Conservation (phyloP, 2,113 vertebrate genomes). For the Caranx melampygus region DNA sequence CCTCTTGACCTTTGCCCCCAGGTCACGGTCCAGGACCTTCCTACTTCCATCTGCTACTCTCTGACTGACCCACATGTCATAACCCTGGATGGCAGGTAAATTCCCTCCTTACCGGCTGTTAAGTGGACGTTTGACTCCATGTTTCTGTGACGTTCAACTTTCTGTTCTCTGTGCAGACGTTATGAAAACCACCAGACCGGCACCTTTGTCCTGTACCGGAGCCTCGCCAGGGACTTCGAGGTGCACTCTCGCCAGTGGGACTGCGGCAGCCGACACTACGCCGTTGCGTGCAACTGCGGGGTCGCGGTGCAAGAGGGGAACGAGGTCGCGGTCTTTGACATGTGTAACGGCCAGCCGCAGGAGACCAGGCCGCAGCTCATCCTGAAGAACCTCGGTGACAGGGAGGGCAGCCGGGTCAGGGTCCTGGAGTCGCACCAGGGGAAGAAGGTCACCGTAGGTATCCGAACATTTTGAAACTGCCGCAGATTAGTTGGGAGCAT, state of each 20-base stretch:
- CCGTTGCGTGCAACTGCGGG: constrained; percentile 81
- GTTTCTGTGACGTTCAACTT: background rate
- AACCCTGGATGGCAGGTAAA: constrained; percentile 87
- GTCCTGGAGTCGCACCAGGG: constrained; percentile 85
- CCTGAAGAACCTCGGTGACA: constrained; percentile 62
- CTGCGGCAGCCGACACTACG: constrained; percentile 78
- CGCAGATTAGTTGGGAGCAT: background rate
- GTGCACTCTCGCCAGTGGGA: constrained; percentile 86
- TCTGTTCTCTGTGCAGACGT: constrained; percentile 59
- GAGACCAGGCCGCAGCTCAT: constrained; percentile 78
- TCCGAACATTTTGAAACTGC: constrained; percentile 52
- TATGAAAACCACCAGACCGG: constrained; percentile 83
- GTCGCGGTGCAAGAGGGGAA: constrained; percentile 77
- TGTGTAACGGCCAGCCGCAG: constrained; percentile 81
- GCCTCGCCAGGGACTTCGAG: constrained; percentile 74
- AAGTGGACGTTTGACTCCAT: background rate
- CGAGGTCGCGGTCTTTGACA: constrained; percentile 81
- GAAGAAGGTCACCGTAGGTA: constrained; percentile 88
- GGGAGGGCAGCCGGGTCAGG: constrained; percentile 59
- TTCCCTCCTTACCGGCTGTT: background rate
- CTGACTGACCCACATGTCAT: constrained; percentile 87
- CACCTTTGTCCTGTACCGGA: constrained; percentile 85
- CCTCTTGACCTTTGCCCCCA: constrained; percentile 63
- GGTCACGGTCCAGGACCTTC: constrained; percentile 87
- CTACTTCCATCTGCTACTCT: constrained; percentile 86